Evolutionary conservation across 2,888 invertebrate species (phyloP).

Genomic region (Zygaena filipendulae): DNA sequence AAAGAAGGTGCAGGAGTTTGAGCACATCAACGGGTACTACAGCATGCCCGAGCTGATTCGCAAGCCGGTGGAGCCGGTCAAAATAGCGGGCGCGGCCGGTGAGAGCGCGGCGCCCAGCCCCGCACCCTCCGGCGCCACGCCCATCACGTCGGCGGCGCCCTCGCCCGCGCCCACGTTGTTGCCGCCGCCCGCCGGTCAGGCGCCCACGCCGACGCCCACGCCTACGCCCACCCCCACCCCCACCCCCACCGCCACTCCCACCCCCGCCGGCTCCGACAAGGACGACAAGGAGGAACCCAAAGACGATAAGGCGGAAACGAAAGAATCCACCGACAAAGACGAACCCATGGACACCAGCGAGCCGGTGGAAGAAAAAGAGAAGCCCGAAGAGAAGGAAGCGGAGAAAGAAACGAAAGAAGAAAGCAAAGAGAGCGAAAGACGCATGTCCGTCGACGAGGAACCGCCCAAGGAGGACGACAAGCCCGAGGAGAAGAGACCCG

Average conservation of each 20-base stretch:
- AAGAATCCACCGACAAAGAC: constrained; percentile 45
- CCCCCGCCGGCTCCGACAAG: constrained; percentile 34
- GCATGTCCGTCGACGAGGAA: constrained; percentile 55
- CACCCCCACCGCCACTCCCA: constrained; percentile 30
- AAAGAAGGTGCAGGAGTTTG: constrained; percentile 99
- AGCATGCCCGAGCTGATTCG: constrained; percentile 95
- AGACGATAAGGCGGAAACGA: constrained; percentile 45
- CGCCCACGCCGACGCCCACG: constrained; percentile 45
- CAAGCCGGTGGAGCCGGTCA: constrained; percentile 80
- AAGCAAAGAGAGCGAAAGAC: constrained; percentile 37
- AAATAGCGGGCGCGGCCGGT: constrained; percentile 39
- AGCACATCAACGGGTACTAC: constrained; percentile 97
- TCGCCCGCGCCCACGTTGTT: constrained; percentile 43
- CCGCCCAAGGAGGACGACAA: constrained; percentile 51
- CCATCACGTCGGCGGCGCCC: constrained; percentile 52
- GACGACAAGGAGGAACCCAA: constrained; percentile 55
- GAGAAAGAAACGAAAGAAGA: constrained; percentile 36
- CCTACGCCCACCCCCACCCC: constrained; percentile 41
- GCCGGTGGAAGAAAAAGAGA: constrained; percentile 41
- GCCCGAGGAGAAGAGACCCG: constrained; percentile 34
- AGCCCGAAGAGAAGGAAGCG: constrained; percentile 31
- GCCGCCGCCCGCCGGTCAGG: constrained; percentile 30
- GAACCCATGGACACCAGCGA: constrained; percentile 45
- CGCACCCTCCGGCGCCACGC: constrained; percentile 70
- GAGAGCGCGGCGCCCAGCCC: constrained; percentile 80